These are phyloP conservation scores for Sminthurides aquaticus DNA, from an alignment of 2,888 invertebrate species.

Conservation along the genomic window DNA sequence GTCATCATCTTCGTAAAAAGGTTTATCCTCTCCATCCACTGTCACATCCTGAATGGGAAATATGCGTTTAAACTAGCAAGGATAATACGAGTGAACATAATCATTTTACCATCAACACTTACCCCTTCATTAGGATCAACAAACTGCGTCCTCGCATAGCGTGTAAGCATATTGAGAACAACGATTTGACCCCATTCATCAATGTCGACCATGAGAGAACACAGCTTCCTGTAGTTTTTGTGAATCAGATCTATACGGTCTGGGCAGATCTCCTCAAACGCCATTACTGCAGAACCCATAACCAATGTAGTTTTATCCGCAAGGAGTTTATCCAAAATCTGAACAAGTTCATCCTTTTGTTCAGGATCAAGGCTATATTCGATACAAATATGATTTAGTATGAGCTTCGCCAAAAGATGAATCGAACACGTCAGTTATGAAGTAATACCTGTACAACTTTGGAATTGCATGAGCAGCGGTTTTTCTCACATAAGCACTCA, in stretches of 20 bases:
- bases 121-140: slow-evolving; percentile 65
- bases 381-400: too few relatives aligned
- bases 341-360: slow-evolving; percentile 87
- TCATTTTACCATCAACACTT: too few relatives aligned
- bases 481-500: slow-evolving; percentile 98
- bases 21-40: slow-evolving; percentile 53
- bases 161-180: slow-evolving; percentile 89
- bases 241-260: slow-evolving; percentile 93
- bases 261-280: slow-evolving; percentile 93
- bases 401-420: too few relatives aligned
- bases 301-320: slow-evolving; percentile 94
- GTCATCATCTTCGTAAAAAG: slow-evolving; percentile 58
- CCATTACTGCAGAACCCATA: slow-evolving; percentile 97
- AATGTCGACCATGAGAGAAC: slow-evolving; percentile 83
- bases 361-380: slow-evolving; percentile 76
- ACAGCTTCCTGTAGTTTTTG: slow-evolving; percentile 89
- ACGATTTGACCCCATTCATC: slow-evolving; percentile 99
- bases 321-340: slow-evolving; percentile 87
- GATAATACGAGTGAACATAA: too few relatives aligned
- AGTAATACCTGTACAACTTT: slow-evolving; percentile 87
- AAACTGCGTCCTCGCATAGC: slow-evolving; percentile 89
- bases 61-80: too few relatives aligned
- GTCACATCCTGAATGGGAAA: slow-evolving; percentile 52
- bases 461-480: slow-evolving; percentile 99
- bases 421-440: too few relatives aligned